Percentiles rank a stretch among this genome's conserved stretches.
Evolutionary conservation across 35 echinoderm and acorn worm species (phyloP).

Genomic region (Amphiura filiformis): DNA sequence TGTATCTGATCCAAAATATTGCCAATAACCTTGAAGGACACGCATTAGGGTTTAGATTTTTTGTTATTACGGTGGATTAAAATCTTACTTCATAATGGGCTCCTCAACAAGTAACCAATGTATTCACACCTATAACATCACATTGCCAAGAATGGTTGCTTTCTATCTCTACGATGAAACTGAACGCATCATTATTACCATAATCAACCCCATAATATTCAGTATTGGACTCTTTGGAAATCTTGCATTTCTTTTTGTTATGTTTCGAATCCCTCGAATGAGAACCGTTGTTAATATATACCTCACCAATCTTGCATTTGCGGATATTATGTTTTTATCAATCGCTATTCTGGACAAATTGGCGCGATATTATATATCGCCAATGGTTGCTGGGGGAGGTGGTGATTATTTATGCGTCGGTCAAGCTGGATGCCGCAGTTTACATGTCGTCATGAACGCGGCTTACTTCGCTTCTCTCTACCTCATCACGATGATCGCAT

Average conservation of each 20-base stretch:
- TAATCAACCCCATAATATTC: constrained; percentile 35
- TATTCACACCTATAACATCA: not conserved
- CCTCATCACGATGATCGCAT: not conserved
- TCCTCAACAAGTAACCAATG: not conserved
- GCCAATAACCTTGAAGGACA: too few relatives aligned
- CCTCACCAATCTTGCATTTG: constrained; percentile 44
- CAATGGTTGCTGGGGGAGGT: constrained; percentile 31
- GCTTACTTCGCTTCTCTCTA: not conserved
- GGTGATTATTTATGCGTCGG: not conserved
- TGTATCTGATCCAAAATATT: too few relatives aligned
- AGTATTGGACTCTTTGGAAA: constrained; percentile 33
- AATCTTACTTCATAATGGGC: too few relatives aligned
- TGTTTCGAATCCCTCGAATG: constrained; percentile 39
- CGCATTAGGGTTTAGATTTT: too few relatives aligned
- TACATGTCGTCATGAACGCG: not conserved
- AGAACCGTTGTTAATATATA: constrained; percentile 54
- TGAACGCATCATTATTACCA: constrained; percentile 36
- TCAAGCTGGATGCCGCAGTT: not conserved
- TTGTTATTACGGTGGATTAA: too few relatives aligned
- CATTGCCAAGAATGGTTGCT: not conserved
- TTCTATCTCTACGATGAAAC: not conserved
- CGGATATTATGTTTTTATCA: constrained; percentile 42
- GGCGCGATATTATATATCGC: not conserved
- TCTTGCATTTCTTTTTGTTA: constrained; percentile 55
- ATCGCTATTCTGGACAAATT: constrained; percentile 46